These are phyloP conservation scores for Lepus oiostolus DNA, from an alignment of 2,797 vertebrate species.

Conservation along the genomic window DNA sequence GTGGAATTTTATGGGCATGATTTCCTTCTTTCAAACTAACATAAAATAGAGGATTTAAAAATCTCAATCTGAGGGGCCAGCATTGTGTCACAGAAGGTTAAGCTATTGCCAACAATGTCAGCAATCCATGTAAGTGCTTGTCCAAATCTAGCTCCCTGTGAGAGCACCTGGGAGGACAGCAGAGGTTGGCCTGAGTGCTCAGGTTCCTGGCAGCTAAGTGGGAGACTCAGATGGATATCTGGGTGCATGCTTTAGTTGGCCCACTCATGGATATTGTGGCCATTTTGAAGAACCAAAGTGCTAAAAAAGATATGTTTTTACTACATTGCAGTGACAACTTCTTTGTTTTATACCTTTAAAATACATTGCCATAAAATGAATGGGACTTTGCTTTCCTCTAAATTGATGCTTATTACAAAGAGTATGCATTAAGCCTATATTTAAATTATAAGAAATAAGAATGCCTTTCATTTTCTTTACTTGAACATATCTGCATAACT, in stretches of 20 bases:
- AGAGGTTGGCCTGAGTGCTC: too few relatives aligned
- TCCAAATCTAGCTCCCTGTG: too few relatives aligned
- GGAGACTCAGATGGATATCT: too few relatives aligned
- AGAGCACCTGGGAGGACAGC: too few relatives aligned
- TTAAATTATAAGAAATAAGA: slow-evolving; percentile 16
- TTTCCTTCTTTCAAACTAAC: not conserved
- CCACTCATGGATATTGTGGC: too few relatives aligned
- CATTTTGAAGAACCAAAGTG: not conserved
- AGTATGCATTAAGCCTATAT: not conserved
- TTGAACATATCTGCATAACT: not conserved
- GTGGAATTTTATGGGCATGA: not conserved
- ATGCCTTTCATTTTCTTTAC: not conserved
- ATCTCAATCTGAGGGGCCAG: not conserved
- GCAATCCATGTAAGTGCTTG: too few relatives aligned
- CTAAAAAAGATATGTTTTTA: not conserved
- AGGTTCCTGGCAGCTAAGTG: too few relatives aligned
- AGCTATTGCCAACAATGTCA: too few relatives aligned
- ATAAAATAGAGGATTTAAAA: not conserved
- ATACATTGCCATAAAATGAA: not conserved
- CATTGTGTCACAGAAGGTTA: too few relatives aligned
- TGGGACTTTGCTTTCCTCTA: slow-evolving; percentile 2
- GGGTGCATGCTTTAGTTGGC: too few relatives aligned
- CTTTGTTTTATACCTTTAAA: slow-evolving; percentile 53
- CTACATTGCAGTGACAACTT: not conserved
- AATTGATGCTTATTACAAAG: slow-evolving; percentile 5